phyloP scores from a whole-genome alignment of 2,888 invertebrate species.

The Thumatha senex region DNA sequence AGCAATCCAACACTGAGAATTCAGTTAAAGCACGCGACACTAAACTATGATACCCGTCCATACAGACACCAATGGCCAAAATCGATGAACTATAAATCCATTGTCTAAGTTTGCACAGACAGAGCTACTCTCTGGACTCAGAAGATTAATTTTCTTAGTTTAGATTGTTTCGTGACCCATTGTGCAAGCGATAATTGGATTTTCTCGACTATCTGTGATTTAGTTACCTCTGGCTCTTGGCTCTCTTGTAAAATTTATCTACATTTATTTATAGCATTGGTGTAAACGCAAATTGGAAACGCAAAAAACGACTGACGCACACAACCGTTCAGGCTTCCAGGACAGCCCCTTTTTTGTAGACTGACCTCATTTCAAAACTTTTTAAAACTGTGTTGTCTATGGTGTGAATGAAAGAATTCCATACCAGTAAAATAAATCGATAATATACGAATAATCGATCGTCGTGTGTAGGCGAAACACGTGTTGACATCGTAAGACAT shows the following conservation, averaged over 20 bases:
- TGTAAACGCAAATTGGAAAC: constrained; percentile 16
- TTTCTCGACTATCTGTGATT: constrained; percentile 78
- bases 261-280: constrained; percentile 16
- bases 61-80: constrained; percentile 66
- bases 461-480: no score
- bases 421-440: no score
- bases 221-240: constrained; percentile 68
- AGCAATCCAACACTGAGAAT: constrained; percentile 20
- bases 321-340: no score
- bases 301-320: not conserved
- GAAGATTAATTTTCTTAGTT: constrained; percentile 84
- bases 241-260: constrained; percentile 53
- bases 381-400: no score
- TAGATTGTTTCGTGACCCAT: constrained; percentile 83
- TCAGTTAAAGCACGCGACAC: constrained; percentile 30
- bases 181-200: constrained; percentile 83
- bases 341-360: no score
- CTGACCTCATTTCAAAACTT: no score
- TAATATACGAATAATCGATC: no score
- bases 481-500: no score
- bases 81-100: constrained; percentile 83
- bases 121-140: constrained; percentile 77
- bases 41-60: constrained; percentile 50
- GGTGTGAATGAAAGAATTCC: not conserved
- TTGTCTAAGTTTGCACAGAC: constrained; percentile 82